These are phyloP conservation scores for Hydrophis major DNA, from an alignment of 2,797 vertebrate species.

Conservation along the genomic window DNA sequence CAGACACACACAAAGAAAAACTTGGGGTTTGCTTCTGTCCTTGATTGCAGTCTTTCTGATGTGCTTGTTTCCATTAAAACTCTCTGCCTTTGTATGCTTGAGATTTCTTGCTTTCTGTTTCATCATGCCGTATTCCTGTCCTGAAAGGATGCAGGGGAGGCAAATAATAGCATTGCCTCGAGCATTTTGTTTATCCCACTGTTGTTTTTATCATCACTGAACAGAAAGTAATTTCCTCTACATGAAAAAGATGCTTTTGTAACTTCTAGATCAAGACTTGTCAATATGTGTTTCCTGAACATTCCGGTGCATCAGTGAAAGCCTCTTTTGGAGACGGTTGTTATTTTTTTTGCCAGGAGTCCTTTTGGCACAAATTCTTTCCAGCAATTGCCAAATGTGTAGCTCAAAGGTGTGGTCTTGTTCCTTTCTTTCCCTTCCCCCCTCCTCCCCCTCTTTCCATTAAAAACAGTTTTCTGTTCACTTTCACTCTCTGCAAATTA, in stretches of 20 bases:
- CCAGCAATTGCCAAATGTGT: constrained; percentile 33
- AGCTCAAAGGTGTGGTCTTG: constrained; percentile 52
- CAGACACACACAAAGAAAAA: constrained; percentile 6
- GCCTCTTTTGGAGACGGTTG: constrained; percentile 60
- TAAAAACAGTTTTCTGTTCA: constrained; percentile 52
- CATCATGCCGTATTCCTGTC: constrained; percentile 41
- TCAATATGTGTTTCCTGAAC: constrained; percentile 63
- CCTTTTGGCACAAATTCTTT: constrained; percentile 57
- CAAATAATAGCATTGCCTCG: constrained; percentile 52
- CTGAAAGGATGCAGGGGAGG: constrained; percentile 46
- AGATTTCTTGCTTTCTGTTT: constrained; percentile 42
- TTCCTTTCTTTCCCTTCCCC: constrained; percentile 12
- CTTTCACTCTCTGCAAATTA: constrained; percentile 45
- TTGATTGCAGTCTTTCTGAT: constrained; percentile 37
- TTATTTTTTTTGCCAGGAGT: constrained; percentile 38
- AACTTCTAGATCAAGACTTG: constrained; percentile 72
- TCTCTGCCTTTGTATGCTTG: constrained; percentile 34
- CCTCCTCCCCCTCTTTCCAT: constrained; percentile 11
- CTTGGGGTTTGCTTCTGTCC: neutral
- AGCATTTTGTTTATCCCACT: constrained; percentile 62
- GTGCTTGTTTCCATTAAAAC: constrained; percentile 30
- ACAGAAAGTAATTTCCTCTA: constrained; percentile 27
- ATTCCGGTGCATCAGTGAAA: constrained; percentile 62
- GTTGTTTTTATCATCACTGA: neutral
- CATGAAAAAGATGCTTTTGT: constrained; percentile 64